Evolutionary conservation across 2,113 vertebrate species (phyloP), one percentile per base, ranked within the genome.

Genomic region (Pollimyrus isidori): DNA sequence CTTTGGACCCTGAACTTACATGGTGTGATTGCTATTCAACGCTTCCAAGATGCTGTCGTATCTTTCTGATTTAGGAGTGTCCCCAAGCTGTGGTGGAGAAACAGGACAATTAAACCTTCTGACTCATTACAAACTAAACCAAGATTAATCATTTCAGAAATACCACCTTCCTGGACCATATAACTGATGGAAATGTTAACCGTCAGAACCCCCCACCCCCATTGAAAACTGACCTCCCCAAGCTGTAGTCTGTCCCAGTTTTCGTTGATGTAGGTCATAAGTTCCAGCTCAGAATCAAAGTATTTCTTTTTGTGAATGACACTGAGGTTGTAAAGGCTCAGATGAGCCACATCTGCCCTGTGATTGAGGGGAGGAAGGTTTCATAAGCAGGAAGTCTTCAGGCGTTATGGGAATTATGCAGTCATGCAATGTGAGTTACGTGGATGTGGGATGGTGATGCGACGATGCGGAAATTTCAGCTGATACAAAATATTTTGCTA

Each of bases 281-380:
- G 96, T 93, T 99, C 97, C 95, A 97, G 96, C 94, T 98, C 98
- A 0, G 97, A 99, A 95, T 99, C 98, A 95, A 99, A 99, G 90
- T 99, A 99, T 95, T 98, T 99, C 95, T 99, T 99, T 95, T 99
- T 99, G 95, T 99, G 97, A 95, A 99, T 98, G 94, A 99, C 97
- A 95, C 97, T 99, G 95, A 99, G 94, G 95, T 99, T 99, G 95
- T 99, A 99, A 95, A 99, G 96, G 95, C 98, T 98, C 94, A 99
- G 94, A 94, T 99, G 98, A 95, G 97, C 96, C 94, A 99, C 97
- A 93, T 99, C 97, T 95, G 97, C 97, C 98, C 98, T 99, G 93
- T 92, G 94, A 45, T 89, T 23, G 10, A 46, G 45, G 45, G 39
- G 21, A 48, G 21, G 19, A 11, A 46, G 13, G 15, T 17, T 21